phyloP scores from a whole-genome alignment of 2,888 invertebrate genomes.

The Himalopsyche tibetana region DNA sequence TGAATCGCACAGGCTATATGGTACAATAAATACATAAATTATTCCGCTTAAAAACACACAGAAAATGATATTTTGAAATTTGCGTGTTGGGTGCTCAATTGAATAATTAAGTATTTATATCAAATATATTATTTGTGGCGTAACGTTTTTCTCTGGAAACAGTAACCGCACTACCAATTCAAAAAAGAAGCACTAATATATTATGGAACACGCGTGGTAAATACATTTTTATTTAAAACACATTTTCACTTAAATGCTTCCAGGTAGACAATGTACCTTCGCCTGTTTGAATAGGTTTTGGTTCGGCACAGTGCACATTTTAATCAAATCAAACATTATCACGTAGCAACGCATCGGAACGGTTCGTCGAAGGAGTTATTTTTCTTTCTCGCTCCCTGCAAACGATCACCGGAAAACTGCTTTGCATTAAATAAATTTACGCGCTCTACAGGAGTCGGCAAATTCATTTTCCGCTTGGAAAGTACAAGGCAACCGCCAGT shows the following conservation, averaged over 20 bases:
- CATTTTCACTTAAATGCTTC: slow-evolving; percentile 1
- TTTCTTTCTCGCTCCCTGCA: background rate
- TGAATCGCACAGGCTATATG: no score
- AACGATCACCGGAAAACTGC: slow-evolving; percentile 22
- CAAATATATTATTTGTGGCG: no score
- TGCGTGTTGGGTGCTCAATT: no score
- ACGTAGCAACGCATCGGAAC: slow-evolving; percentile 44
- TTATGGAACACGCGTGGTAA: slow-evolving; percentile 19
- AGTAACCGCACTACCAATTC: slow-evolving; percentile 3
- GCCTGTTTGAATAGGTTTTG: slow-evolving; percentile 24
- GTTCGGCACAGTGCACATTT: slow-evolving; percentile 8
- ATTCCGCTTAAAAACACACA: no score
- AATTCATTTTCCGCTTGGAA: slow-evolving; percentile 46
- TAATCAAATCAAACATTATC: slow-evolving; percentile 47
- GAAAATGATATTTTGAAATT: no score
- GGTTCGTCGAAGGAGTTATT: slow-evolving; percentile 13
- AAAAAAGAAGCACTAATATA: background rate
- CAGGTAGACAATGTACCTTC: background rate
- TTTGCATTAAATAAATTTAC: slow-evolving; percentile 53
- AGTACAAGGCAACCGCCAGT: slow-evolving; percentile 7
- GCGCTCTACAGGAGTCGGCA: slow-evolving; percentile 41
- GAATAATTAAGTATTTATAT: no score
- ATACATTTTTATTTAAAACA: slow-evolving; percentile 14
- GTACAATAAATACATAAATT: no score
- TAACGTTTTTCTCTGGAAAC: background rate